A percentile compares a stretch with the other conserved stretches of the same genome.
Conservation (phyloP, 2,888 invertebrate genomes). For the Congeria kusceri region DNA sequence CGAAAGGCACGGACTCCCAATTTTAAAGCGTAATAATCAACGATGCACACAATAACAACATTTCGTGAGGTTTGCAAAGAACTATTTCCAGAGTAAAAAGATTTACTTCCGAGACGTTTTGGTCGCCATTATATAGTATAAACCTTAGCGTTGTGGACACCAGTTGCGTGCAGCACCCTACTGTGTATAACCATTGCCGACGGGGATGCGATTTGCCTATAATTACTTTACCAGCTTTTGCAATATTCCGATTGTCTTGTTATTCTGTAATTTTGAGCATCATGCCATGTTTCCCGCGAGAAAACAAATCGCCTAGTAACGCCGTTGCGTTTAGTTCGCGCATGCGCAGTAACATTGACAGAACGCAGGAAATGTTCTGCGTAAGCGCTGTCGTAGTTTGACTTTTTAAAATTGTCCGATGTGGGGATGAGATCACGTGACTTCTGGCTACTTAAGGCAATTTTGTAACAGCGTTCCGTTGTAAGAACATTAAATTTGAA, state of each 20-base stretch:
- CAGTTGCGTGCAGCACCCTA: too few relatives aligned
- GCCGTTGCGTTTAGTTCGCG: slow-evolving; percentile 22
- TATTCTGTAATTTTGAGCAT: slow-evolving; percentile 41
- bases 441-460: slow-evolving; percentile 42
- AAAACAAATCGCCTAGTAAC: slow-evolving; percentile 29
- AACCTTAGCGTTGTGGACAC: too few relatives aligned
- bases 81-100: too few relatives aligned
- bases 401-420: slow-evolving; percentile 42
- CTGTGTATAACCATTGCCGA: neutral
- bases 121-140: too few relatives aligned
- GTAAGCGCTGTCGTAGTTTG: slow-evolving; percentile 22
- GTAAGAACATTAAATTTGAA: too few relatives aligned
- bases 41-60: too few relatives aligned
- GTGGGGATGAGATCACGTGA: slow-evolving; percentile 44
- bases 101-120: too few relatives aligned
- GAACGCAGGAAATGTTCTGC: slow-evolving; percentile 39
- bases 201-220: slow-evolving; percentile 34
- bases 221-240: slow-evolving; percentile 40
- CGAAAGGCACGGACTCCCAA: too few relatives aligned
- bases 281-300: slow-evolving; percentile 35
- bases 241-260: slow-evolving; percentile 47
- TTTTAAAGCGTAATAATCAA: too few relatives aligned
- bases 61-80: too few relatives aligned
- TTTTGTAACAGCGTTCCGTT: too few relatives aligned
- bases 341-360: slow-evolving; percentile 36